Evolutionary conservation across 2,113 vertebrate species (phyloP).

Genomic region (Phylloscopus trochilus): DNA sequence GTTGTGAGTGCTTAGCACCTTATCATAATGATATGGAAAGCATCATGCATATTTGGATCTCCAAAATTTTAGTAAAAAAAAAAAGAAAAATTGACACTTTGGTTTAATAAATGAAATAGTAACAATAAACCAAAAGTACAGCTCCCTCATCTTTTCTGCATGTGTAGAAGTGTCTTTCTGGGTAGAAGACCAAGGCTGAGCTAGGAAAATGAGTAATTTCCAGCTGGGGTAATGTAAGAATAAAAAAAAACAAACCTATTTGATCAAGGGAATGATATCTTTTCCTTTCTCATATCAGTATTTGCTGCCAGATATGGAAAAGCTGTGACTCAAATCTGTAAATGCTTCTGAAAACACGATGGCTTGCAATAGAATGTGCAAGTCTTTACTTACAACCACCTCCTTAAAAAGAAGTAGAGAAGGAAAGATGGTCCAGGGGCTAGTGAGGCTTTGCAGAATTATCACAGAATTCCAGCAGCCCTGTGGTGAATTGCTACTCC

Average conservation of each 20-base stretch:
- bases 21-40: background rate
- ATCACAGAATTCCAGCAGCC: background rate
- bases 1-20: background rate
- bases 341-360: conserved; percentile 41
- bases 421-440: background rate
- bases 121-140: background rate
- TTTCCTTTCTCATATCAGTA: background rate
- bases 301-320: conserved; percentile 42
- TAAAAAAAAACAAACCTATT: background rate
- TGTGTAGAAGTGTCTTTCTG: conserved; percentile 22
- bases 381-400: background rate
- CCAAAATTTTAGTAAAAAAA: background rate
- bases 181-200: conserved; percentile 32
- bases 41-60: background rate
- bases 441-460: background rate
- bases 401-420: background rate
- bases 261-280: conserved; percentile 5
- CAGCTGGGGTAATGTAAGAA: background rate
- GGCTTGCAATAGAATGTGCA: background rate
- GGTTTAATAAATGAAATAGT: background rate
- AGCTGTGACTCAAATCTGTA: conserved; percentile 48
- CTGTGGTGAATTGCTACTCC: background rate
- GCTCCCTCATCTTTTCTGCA: background rate
- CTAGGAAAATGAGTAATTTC: conserved; percentile 39
- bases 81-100: background rate